These are phyloP conservation scores for Notechis scutatus DNA, from an alignment of 2,113 vertebrate species.

Conservation along the genomic window DNA sequence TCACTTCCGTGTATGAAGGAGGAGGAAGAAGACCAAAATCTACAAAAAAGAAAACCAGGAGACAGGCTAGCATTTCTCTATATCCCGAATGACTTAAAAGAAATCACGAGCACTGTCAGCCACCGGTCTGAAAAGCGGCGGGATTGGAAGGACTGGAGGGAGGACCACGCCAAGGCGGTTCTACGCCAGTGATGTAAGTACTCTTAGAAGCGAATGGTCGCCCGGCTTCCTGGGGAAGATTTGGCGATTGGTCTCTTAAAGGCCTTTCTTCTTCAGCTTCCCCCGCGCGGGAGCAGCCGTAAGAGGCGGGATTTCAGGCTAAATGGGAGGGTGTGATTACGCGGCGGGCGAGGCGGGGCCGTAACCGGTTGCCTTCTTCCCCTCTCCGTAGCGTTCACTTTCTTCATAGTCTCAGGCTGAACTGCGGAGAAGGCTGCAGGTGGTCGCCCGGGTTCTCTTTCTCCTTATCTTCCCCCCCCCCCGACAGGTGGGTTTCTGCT, in stretches of 20 bases:
- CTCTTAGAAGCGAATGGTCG: neutral
- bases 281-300: neutral
- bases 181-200: neutral
- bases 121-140: neutral
- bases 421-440: slow-evolving; percentile 12
- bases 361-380: neutral
- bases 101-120: neutral
- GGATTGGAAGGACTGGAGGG: no score
- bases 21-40: neutral
- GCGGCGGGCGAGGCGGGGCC: neutral
- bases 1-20: neutral
- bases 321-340: neutral
- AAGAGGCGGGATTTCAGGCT: neutral
- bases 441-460: neutral
- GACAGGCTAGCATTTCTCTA: neutral
- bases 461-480: neutral
- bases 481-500: slow-evolving; percentile 3
- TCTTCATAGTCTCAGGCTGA: slow-evolving; percentile 23
- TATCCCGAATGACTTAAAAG: slow-evolving; percentile 40
- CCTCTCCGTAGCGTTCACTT: no score
- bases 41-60: neutral
- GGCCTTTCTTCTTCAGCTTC: neutral
- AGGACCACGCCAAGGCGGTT: no score
- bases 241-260: neutral
- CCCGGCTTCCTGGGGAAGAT: neutral